phyloP scores from a whole-genome alignment of 1,140 invertebrate genomes.

The Agrilus planipennis region DNA sequence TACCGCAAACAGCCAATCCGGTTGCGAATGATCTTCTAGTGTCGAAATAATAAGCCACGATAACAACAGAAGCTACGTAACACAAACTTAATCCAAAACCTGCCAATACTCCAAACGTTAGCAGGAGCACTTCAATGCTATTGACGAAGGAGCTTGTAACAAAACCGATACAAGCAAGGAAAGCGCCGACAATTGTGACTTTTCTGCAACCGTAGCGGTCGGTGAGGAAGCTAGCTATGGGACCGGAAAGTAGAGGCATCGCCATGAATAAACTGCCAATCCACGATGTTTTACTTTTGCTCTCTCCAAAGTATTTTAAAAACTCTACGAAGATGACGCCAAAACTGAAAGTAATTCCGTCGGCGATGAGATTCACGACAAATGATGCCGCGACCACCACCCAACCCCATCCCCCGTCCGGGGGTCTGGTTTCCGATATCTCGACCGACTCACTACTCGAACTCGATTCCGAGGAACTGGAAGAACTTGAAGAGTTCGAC shows the following conservation, averaged over 20 bases:
- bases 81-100: conserved; percentile 79
- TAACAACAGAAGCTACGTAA: conserved; percentile 82
- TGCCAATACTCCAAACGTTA: conserved; percentile 76
- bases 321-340: conserved; percentile 74
- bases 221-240: conserved; percentile 76
- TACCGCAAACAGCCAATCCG: conserved; percentile 83
- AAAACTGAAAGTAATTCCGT: conserved; percentile 80
- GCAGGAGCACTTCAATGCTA: conserved; percentile 65
- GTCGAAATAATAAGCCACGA: conserved; percentile 94
- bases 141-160: conserved; percentile 64
- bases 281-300: conserved; percentile 80
- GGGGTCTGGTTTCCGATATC: conserved; percentile 51
- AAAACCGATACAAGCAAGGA: conserved; percentile 69
- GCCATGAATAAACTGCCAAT: conserved; percentile 83
- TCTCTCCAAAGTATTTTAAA: conserved; percentile 62
- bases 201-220: conserved; percentile 74
- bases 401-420: conserved; percentile 70
- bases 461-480: conserved; percentile 33
- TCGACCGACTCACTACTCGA: conserved; percentile 49
- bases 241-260: conserved; percentile 78
- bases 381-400: conserved; percentile 76
- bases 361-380: conserved; percentile 82
- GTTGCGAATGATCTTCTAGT: conserved; percentile 83
- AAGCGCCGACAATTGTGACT: conserved; percentile 67
- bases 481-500: conserved; percentile 34